Percentiles rank a stretch among this genome's conserved stretches.
These are phyloP conservation scores for Petrolisthes cinctipes DNA, from an alignment of 2,888 invertebrate species.

Conservation along the genomic window DNA sequence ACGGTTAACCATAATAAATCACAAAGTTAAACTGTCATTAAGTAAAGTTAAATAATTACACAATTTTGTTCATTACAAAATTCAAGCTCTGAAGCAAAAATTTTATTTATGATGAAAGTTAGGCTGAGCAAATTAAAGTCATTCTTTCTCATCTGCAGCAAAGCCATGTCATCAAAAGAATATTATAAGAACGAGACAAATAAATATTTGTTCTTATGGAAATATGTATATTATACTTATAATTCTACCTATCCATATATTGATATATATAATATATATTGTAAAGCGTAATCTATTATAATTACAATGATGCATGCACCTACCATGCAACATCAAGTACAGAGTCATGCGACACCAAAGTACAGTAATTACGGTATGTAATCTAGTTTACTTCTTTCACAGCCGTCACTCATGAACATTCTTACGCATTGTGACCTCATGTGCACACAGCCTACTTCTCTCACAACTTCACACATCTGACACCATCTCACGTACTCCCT, in stretches of 20 bases:
- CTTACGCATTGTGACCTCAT: slow-evolving; percentile 32
- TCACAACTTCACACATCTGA: background rate
- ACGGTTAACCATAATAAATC: background rate
- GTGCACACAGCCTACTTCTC: background rate
- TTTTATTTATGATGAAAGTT: background rate
- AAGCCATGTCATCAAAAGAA: slow-evolving; percentile 10
- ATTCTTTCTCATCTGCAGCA: slow-evolving; percentile 1
- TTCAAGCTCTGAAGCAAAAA: slow-evolving; percentile 22
- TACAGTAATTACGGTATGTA: background rate
- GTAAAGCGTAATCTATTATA: background rate
- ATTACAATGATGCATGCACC: slow-evolving; percentile 31
- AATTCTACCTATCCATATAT: background rate
- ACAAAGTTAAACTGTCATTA: background rate
- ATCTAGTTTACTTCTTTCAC: slow-evolving; percentile 3
- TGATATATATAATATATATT: background rate
- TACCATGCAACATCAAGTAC: slow-evolving; percentile 40
- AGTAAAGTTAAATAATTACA: slow-evolving; percentile 1
- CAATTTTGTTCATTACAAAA: background rate
- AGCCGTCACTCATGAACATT: background rate
- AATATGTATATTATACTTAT: background rate
- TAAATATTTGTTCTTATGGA: no score
- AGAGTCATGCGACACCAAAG: slow-evolving; percentile 34
- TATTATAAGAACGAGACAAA: background rate
- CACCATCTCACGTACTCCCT: background rate
- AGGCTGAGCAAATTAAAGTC: slow-evolving; percentile 5